Conservation (phyloP, 2,888 invertebrate genomes). For the Trichogramma dendrolimi region DNA sequence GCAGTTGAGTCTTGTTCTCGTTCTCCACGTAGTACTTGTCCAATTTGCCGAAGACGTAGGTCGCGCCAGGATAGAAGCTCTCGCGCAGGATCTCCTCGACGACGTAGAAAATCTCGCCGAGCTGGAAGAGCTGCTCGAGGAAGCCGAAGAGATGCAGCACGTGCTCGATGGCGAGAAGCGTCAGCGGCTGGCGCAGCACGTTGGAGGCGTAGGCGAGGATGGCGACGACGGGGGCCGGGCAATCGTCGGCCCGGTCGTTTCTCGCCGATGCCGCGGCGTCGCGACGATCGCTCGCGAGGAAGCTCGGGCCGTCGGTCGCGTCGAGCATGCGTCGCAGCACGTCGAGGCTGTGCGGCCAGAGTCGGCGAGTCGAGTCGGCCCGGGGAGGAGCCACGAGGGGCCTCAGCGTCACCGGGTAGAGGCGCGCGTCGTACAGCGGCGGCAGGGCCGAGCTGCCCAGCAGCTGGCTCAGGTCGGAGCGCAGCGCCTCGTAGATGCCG, state of each 20-base stretch:
- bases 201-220: slow-evolving; percentile 38
- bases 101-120: slow-evolving; percentile 39
- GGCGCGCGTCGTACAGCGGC: slow-evolving; percentile 37
- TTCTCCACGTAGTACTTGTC: slow-evolving; percentile 47
- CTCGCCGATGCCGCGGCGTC: slow-evolving; percentile 32
- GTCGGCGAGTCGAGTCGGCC: slow-evolving; percentile 32
- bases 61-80: slow-evolving; percentile 42
- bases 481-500: slow-evolving; percentile 41
- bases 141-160: slow-evolving; percentile 39
- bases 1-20: slow-evolving; percentile 43
- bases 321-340: slow-evolving; percentile 42
- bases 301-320: slow-evolving; percentile 41
- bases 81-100: slow-evolving; percentile 35
- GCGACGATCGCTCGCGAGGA: slow-evolving; percentile 39
- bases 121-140: slow-evolving; percentile 40
- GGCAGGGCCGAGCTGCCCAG: slow-evolving; percentile 35
- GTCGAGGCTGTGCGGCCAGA: slow-evolving; percentile 44
- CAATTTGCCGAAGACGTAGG: slow-evolving; percentile 44
- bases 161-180: slow-evolving; percentile 45
- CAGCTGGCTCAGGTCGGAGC: slow-evolving; percentile 38
- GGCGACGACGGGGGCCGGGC: slow-evolving; percentile 38
- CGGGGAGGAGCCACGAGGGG: slow-evolving; percentile 33
- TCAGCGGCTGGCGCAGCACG: slow-evolving; percentile 44
- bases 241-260: slow-evolving; percentile 15
- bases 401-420: slow-evolving; percentile 40